Percentiles rank a stretch among this genome's conserved stretches.
Evolutionary conservation across 2,888 invertebrate species (phyloP).

Genomic region (Ophion ellenae): DNA sequence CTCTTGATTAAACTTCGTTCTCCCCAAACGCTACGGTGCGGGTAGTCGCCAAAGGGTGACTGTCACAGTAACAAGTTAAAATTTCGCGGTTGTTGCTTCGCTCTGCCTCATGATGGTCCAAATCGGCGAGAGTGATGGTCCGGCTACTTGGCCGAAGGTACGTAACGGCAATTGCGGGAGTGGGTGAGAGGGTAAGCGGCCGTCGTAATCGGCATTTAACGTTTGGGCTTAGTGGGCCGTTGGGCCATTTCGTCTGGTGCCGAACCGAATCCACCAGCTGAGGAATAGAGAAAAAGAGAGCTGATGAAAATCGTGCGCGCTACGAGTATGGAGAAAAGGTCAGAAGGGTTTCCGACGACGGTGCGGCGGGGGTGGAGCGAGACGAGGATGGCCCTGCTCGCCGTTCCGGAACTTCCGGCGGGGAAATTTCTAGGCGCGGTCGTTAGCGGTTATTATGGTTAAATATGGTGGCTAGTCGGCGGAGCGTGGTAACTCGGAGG

Average conservation of each 20-base stretch:
- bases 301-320: constrained; percentile 22
- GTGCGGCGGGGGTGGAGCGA: not conserved
- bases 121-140: constrained; percentile 15
- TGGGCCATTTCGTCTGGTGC: constrained; percentile 70
- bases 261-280: constrained; percentile 41
- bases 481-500: constrained; percentile 37
- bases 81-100: constrained; percentile 10
- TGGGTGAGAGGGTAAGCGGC: not conserved
- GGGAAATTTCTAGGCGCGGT: constrained; percentile 73
- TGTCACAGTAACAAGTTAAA: constrained; percentile 3
- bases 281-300: constrained; percentile 19
- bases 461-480: constrained; percentile 70
- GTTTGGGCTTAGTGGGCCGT: constrained; percentile 75
- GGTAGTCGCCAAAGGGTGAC: too few species aligned
- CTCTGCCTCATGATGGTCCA: constrained; percentile 3
- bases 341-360: constrained; percentile 7
- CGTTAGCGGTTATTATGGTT: constrained; percentile 79
- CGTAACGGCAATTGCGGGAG: not conserved
- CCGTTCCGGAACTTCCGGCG: constrained; percentile 73
- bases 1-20: too few species aligned
- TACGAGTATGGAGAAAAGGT: constrained; percentile 25
- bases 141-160: constrained; percentile 1
- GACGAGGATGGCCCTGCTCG: constrained; percentile 59
- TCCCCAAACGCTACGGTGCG: too few species aligned
- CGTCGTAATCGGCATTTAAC: constrained; percentile 77